A percentile compares a stretch with the other conserved stretches of the same genome.
Evolutionary conservation across 2,888 invertebrate genomes (phyloP).

Genomic region (Ctenicera cuprea): DNA sequence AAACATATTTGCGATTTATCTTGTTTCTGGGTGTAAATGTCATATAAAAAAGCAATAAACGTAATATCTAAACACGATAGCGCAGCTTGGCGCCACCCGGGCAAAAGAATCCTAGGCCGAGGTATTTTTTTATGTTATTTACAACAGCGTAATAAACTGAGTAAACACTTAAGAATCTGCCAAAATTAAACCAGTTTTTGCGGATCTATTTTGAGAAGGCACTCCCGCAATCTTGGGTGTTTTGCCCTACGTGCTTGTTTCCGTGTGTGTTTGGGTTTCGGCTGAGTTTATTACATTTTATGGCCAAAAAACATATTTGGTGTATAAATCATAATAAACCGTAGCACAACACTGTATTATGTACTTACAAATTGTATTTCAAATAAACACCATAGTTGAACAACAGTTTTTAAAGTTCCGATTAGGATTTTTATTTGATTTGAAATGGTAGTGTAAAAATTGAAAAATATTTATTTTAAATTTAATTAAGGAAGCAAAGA

Average conservation of each 20-base stretch:
- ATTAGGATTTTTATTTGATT: too few relatives aligned
- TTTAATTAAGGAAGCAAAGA: not conserved
- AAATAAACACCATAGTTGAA: too few relatives aligned
- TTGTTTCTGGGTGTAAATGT: slow-evolving; percentile 36
- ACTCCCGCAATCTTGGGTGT: not conserved
- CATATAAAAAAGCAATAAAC: slow-evolving; percentile 35
- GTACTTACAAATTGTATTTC: too few relatives aligned
- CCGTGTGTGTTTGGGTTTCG: not conserved
- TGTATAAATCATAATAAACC: not conserved
- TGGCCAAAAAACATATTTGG: not conserved
- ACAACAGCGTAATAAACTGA: slow-evolving; percentile 21
- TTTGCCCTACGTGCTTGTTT: not conserved
- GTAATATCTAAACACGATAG: slow-evolving; percentile 26
- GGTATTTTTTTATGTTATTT: slow-evolving; percentile 4
- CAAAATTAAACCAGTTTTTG: slow-evolving; percentile 28
- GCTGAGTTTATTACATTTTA: not conserved
- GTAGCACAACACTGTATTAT: too few relatives aligned
- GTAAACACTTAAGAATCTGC: slow-evolving; percentile 23
- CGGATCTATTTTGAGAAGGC: slow-evolving; percentile 14
- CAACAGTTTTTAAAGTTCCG: too few relatives aligned
- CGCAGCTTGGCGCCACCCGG: slow-evolving; percentile 29
- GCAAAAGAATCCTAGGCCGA: slow-evolving; percentile 22
- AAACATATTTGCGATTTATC: slow-evolving; percentile 35
- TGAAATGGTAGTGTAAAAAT: not conserved
- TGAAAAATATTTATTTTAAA: not conserved